Evolutionary conservation across 1,140 invertebrate species (phyloP), one percentile per base, ranked within the genome.

Genomic region (Cecropterus lyciades): DNA sequence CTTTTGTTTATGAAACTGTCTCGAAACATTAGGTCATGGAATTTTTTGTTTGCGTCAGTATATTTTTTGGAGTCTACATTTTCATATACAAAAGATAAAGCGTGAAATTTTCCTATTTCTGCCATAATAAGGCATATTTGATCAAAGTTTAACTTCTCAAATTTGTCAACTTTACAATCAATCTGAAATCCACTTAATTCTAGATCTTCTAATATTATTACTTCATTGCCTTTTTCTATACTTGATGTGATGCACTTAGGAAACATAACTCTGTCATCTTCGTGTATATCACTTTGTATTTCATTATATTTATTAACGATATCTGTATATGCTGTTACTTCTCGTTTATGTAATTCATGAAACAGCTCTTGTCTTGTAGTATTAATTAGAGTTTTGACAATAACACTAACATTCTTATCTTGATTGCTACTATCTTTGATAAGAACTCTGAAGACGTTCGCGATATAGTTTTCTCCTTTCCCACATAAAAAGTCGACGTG

Each of bases 311-410:
- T 77, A 4, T 77, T 70, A 33, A 91, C 72, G 0, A 91, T 69
- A 48, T 80, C 62, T 3, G 67, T 65, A 48, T 91, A 90, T 9
- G 82, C 85, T 4, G 57, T 56, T 0, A 85, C 85, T 82, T 91
- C 89, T 57, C 87, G 75, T 70, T 77, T 75, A 72, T 91, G 89
- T 48, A 91, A 53, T 70, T 88, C 80, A 59, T 77, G 69, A 65
- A 90, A 91, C 27, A 88, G 48, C 24, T 85, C 85, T 64, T 88
- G 83, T 67, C 87, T 79, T 40, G 71, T 68, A 37, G 86, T 89
- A 64, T 90, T 90, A 10, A 90, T 70, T 15, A 91, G 70, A 37
- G 87, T 90, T 71, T 91, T 91, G 0, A 90, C 80, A 49, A 91
- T 85, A 62, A 89, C 81, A 80, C 70, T 85, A 11, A 77, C 40